Base-by-base conservation (phyloP, 2,888 invertebrate species). In the Drosophila pseudotakahashii region DNA sequence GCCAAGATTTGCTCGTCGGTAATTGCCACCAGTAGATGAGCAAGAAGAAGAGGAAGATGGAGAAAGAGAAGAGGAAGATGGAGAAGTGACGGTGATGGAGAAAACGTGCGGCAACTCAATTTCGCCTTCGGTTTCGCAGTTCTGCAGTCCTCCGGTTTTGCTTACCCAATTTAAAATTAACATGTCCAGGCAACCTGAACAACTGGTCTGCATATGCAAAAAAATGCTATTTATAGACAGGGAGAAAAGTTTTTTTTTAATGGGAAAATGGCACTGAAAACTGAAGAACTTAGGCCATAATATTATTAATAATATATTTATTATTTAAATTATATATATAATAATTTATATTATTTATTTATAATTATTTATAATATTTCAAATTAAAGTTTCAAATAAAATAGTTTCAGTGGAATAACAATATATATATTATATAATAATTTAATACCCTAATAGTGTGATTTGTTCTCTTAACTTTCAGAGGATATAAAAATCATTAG, bases 101-200 rank as follows among this genome's bases (percentile, higher is more conserved):
- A 58, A 44, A 62, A 66, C 68, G 71, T 71, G 64, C 81, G 62
- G 85, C 82, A 84, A 77, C 82, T 81, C 75, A 79, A 84, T 79
- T 81, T 75, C 71, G 54, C 36, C 54, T 78, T 77, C 74, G 81
- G 58, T 41, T 58, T 68, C 69, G 54, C 66, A 66, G 66, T 37
- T 54, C 66, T 54, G 54, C 54, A 66, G 66, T 66, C 54, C 66
- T 44, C 69, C 39, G 51, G 70, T 19, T 69, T 53, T 53, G 74
- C 60, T 61, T 66, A 71, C 63, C 69, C 88, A 88, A 84, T 84
- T 84, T 88, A 84, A 87, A 88, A 87, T 87, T 87, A 87, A 85
- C 82, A 78, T 89, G 85, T 87, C 75, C 85, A 73, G 76, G 64
- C 57, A 73, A 50, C 73, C 53, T 62, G 59, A 71, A 62, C 69